Percentiles rank a stretch among this genome's conserved stretches.
phyloP scores from a whole-genome alignment of 2,888 invertebrate genomes.

The Leptinotarsa rubiginosa region DNA sequence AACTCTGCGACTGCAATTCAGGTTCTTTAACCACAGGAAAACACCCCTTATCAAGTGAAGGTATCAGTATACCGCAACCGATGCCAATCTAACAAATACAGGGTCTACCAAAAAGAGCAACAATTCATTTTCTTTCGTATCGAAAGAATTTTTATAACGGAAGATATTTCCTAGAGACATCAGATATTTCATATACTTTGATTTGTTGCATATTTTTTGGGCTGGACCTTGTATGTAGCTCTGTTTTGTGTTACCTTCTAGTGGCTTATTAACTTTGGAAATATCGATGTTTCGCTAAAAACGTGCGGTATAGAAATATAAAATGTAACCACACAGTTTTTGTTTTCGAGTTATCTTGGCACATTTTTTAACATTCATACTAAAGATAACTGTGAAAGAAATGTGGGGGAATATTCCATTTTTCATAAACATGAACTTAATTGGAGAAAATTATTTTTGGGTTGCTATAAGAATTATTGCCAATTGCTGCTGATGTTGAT shows the following conservation, averaged over 20 bases:
- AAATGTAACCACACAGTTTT: not conserved
- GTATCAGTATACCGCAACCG: slow-evolving; percentile 57
- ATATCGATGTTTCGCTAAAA: slow-evolving; percentile 8
- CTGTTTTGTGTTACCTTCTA: not conserved
- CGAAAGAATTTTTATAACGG: no score
- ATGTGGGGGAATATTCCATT: no score
- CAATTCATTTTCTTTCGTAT: no score
- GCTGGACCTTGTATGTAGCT: slow-evolving; percentile 1
- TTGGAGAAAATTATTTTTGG: no score
- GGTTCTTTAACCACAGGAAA: slow-evolving; percentile 95
- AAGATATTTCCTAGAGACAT: not conserved
- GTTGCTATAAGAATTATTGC: no score
- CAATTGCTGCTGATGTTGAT: no score
- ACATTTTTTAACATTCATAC: not conserved
- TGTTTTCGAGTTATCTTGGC: not conserved
- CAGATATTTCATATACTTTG: not conserved
- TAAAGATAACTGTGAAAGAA: no score
- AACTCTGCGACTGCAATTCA: slow-evolving; percentile 94
- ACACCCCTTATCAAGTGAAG: slow-evolving; percentile 85
- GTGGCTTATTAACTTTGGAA: slow-evolving; percentile 4
- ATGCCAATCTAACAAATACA: slow-evolving; percentile 19
- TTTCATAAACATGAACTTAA: no score
- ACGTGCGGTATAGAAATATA: not conserved
- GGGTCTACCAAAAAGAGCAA: slow-evolving; percentile 5
- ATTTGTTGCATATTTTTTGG: slow-evolving; percentile 2